These are phyloP conservation scores for Enoplosus armatus DNA, from an alignment of 2,797 vertebrate species.

Conservation along the genomic window DNA sequence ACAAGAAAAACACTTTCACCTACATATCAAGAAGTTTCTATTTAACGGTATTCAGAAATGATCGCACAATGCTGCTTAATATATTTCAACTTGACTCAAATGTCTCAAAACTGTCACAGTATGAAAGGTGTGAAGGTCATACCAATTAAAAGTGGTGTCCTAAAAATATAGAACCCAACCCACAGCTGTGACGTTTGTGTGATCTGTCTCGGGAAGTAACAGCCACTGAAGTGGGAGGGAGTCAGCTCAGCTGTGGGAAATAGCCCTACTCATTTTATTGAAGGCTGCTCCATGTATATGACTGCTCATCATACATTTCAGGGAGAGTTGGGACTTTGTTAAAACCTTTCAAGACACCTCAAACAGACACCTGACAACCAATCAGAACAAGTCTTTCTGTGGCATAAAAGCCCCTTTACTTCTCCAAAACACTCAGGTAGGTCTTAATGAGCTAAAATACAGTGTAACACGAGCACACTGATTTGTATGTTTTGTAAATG, in stretches of 20 bases:
- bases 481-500: no score
- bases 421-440: no score
- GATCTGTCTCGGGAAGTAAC: slow-evolving; percentile 59
- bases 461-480: no score
- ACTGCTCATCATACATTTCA: not conserved
- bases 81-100: slow-evolving; percentile 29
- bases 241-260: slow-evolving; percentile 72
- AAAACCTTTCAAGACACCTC: no score
- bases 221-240: slow-evolving; percentile 68
- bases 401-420: no score
- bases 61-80: not conserved
- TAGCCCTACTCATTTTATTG: not conserved
- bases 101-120: slow-evolving; percentile 11
- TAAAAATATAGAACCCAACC: slow-evolving; percentile 51
- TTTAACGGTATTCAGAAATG: not conserved
- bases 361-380: no score
- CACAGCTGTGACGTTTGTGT: slow-evolving; percentile 67
- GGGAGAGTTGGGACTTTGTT: not conserved
- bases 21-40: not conserved
- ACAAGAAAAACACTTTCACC: not conserved
- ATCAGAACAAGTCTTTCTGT: no score
- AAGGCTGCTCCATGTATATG: not conserved
- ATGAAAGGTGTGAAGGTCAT: slow-evolving; percentile 29
- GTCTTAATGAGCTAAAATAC: no score
- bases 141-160: slow-evolving; percentile 64